Conservation (phyloP, 2,113 vertebrate species). For the Balaenoptera acutorostrata region DNA sequence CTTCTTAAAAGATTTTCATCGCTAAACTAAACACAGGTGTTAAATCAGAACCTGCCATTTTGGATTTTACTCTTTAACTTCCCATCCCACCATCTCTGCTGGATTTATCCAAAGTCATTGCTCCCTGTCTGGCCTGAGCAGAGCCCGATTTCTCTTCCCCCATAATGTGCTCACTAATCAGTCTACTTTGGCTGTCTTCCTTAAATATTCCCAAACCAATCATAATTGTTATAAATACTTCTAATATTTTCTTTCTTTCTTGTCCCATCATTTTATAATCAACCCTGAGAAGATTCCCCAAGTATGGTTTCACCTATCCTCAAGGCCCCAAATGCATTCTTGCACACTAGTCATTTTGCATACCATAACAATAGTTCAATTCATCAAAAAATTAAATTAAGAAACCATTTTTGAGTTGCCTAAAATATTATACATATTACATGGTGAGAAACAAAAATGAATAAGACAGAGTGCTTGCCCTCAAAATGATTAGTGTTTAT, state of each 20-base stretch:
- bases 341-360: neutral
- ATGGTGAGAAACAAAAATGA: neutral
- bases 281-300: neutral
- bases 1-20: neutral
- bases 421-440: neutral
- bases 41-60: neutral
- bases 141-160: neutral
- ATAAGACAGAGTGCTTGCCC: neutral
- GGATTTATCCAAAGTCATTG: neutral
- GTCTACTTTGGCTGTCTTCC: neutral
- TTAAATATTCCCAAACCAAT: neutral
- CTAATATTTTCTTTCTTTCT: neutral
- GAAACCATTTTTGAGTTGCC: neutral
- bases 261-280: neutral
- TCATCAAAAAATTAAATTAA: slow-evolving; percentile 25
- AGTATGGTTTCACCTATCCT: neutral
- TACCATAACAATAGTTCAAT: neutral
- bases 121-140: neutral
- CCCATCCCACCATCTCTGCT: neutral
- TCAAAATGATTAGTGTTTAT: neutral
- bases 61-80: neutral
- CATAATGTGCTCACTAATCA: neutral
- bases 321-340: neutral
- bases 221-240: neutral
- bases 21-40: neutral